These are phyloP conservation scores for Phalloptychus januarius DNA, from an alignment of 2,797 vertebrate species.

Conservation along the genomic window DNA sequence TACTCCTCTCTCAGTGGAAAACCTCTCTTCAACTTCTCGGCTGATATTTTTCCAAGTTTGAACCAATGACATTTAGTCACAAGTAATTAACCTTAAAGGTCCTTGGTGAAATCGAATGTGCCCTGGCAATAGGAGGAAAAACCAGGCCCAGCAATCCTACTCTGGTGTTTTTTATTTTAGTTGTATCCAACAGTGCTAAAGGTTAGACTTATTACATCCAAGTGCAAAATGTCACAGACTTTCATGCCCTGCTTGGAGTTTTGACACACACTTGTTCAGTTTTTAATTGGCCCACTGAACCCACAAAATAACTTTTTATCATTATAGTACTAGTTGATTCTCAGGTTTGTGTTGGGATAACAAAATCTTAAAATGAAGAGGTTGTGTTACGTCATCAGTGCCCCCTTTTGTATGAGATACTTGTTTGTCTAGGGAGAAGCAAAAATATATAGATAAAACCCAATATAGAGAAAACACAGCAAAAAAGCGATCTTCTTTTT, in stretches of 20 bases:
- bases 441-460: slow-evolving; percentile 9
- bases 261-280: slow-evolving; percentile 24
- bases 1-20: slow-evolving; percentile 14
- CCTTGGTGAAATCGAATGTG: slow-evolving; percentile 14
- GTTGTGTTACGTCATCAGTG: slow-evolving; percentile 10
- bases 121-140: slow-evolving; percentile 1
- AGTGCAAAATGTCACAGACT: slow-evolving; percentile 50
- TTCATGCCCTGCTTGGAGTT: slow-evolving; percentile 28
- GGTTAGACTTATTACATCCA: slow-evolving; percentile 52
- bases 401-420: slow-evolving; percentile 20
- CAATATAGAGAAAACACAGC: slow-evolving; percentile 6
- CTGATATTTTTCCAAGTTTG: slow-evolving; percentile 26
- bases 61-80: slow-evolving; percentile 44
- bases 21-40: not conserved
- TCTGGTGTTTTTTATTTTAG: slow-evolving; percentile 16
- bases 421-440: slow-evolving; percentile 29
- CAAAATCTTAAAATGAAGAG: slow-evolving; percentile 20
- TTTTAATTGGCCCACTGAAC: slow-evolving; percentile 47
- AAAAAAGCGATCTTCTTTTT: not conserved
- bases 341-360: slow-evolving; percentile 22
- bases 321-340: slow-evolving; percentile 5
- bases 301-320: slow-evolving; percentile 14
- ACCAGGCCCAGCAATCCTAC: slow-evolving; percentile 6
- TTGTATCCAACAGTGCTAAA: slow-evolving; percentile 24
- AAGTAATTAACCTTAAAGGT: slow-evolving; percentile 39